A percentile compares a stretch with the other conserved stretches of the same genome.
phyloP scores from a whole-genome alignment of 2,888 invertebrate genomes.

The Uloborus plumipes region DNA sequence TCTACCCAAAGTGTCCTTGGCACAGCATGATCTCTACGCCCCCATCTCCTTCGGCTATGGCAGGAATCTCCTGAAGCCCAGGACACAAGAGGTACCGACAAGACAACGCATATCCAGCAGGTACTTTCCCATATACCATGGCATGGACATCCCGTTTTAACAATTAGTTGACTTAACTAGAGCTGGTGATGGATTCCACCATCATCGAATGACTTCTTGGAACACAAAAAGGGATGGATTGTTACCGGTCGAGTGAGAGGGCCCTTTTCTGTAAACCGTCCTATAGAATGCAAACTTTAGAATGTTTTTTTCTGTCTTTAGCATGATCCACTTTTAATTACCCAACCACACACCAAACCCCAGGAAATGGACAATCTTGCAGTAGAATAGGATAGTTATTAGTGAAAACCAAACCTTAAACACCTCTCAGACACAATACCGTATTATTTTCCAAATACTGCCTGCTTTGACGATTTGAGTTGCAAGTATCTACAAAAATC shows the following conservation, averaged over 20 bases:
- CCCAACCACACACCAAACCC: too few species aligned
- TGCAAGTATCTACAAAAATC: too few species aligned
- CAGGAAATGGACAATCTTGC: too few species aligned
- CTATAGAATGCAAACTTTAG: slow-evolving; percentile 27
- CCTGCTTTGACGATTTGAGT: too few species aligned
- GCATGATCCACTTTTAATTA: neutral
- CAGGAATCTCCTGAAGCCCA: slow-evolving; percentile 55
- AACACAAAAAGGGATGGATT: slow-evolving; percentile 17
- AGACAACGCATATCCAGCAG: slow-evolving; percentile 58
- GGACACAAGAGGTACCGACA: slow-evolving; percentile 31
- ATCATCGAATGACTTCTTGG: too few species aligned
- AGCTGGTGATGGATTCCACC: neutral
- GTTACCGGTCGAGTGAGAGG: slow-evolving; percentile 45
- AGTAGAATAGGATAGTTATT: too few species aligned
- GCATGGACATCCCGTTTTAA: slow-evolving; percentile 62
- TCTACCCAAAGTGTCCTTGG: slow-evolving; percentile 50
- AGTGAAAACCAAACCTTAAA: too few species aligned
- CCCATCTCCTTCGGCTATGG: slow-evolving; percentile 60
- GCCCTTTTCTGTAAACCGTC: slow-evolving; percentile 46
- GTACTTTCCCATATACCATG: slow-evolving; percentile 60
- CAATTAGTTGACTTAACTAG: slow-evolving; percentile 25
- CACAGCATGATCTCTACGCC: slow-evolving; percentile 59
- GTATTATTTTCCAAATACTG: too few species aligned
- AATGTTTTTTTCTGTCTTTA: slow-evolving; percentile 1
- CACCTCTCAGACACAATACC: too few species aligned